Percentiles rank a stretch among this genome's conserved stretches.
Conservation (phyloP, 1,140 invertebrate genomes). For the Drosophila persimilis region DNA sequence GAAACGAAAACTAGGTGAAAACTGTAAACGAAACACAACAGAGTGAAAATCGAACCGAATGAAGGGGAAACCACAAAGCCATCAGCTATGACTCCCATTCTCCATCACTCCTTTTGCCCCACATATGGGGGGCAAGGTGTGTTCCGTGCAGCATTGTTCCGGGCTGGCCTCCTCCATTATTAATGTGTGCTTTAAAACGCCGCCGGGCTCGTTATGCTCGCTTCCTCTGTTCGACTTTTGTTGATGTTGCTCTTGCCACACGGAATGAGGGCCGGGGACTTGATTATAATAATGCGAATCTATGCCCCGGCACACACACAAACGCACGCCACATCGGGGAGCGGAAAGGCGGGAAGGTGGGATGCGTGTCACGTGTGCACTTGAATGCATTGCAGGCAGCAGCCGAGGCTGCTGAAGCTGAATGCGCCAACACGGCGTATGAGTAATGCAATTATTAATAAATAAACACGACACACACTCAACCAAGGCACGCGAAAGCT, state of each 20-base stretch:
- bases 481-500: constrained; percentile 19
- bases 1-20: constrained; percentile 68
- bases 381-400: constrained; percentile 50
- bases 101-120: not conserved
- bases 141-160: not conserved
- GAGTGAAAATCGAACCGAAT: constrained; percentile 68
- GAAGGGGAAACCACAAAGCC: constrained; percentile 53
- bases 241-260: constrained; percentile 10
- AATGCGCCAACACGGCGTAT: constrained; percentile 58
- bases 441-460: constrained; percentile 80
- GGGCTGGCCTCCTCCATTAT: constrained; percentile 39
- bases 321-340: not conserved
- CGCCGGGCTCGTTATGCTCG: constrained; percentile 43
- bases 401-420: constrained; percentile 2
- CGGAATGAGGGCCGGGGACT: not conserved
- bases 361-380: constrained; percentile 68
- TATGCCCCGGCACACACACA: constrained; percentile 8
- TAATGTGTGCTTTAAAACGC: constrained; percentile 60
- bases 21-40: constrained; percentile 60
- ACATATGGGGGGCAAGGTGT: not conserved
- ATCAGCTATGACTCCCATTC: not conserved
- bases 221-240: constrained; percentile 7
- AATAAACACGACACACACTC: constrained; percentile 47
- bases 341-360: not conserved
- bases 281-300: constrained; percentile 74